Conservation (phyloP, 2,113 vertebrate species). For the Sylvicapra grimmia region DNA sequence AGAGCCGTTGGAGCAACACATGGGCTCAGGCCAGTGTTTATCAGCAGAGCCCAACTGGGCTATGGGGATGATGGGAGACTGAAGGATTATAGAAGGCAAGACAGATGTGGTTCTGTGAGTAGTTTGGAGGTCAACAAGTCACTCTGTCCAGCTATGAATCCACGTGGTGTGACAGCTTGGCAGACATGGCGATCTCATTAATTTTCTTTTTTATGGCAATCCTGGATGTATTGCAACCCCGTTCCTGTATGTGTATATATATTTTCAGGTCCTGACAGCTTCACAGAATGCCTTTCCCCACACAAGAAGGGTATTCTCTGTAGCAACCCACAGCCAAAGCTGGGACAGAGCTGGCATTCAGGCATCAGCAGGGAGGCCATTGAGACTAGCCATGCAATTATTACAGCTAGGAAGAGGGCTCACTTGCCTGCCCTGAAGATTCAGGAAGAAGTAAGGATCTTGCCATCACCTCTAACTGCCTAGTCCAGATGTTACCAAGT, state of each 20-base stretch:
- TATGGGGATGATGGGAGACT: neutral
- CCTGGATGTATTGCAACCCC: neutral
- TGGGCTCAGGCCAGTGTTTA: neutral
- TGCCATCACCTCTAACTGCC: neutral
- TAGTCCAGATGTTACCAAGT: neutral
- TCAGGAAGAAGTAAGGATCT: neutral
- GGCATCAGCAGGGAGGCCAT: neutral
- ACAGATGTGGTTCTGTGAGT: neutral
- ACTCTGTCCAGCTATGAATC: slow-evolving; percentile 52
- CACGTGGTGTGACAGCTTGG: slow-evolving; percentile 35
- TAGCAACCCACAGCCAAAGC: neutral
- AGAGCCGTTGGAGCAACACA: neutral
- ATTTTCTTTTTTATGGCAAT: slow-evolving; percentile 49
- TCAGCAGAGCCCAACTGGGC: neutral
- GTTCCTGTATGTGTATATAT: neutral
- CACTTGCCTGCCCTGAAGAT: neutral
- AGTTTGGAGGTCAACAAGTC: slow-evolving; percentile 13
- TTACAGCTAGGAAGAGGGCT: neutral
- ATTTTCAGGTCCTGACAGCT: neutral
- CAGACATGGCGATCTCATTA: neutral
- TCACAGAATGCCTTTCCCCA: neutral
- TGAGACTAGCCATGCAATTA: too few species aligned
- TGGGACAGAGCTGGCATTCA: neutral
- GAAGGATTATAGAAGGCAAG: neutral
- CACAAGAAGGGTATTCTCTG: slow-evolving; percentile 38